Evolutionary conservation across 2,113 vertebrate genomes (phyloP).

Genomic region (Anolis carolinensis): DNA sequence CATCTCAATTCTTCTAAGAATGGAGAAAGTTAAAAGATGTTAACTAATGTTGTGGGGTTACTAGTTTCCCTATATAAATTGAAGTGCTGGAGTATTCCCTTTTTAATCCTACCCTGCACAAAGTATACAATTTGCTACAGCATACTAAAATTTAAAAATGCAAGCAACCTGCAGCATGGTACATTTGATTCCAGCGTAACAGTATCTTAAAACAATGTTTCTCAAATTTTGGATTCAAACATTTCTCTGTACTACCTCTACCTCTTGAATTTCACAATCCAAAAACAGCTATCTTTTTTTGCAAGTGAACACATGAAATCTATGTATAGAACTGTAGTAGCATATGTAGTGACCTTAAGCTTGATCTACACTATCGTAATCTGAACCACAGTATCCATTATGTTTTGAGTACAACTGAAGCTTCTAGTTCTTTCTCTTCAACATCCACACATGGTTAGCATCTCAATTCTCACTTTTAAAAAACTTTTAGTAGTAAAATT

Average conservation of each 20-base stretch:
- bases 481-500: neutral
- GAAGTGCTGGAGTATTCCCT: neutral
- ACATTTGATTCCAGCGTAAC: neutral
- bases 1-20: slow-evolving; percentile 36
- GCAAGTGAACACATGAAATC: neutral
- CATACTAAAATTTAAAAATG: neutral
- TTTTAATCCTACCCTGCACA: neutral
- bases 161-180: neutral
- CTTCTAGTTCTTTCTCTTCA: neutral
- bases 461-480: too few species aligned
- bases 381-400: neutral
- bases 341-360: neutral
- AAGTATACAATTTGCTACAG: neutral
- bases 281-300: neutral
- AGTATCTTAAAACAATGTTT: neutral
- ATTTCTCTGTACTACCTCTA: neutral
- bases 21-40: neutral
- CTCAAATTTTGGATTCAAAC: neutral
- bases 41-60: slow-evolving; percentile 12
- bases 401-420: neutral
- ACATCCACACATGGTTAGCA: neutral
- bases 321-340: neutral
- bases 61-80: neutral
- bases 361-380: neutral
- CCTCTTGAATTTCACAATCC: neutral